These are phyloP conservation scores for Thripadectes ignobilis DNA, from an alignment of 2,797 vertebrate genomes.

Conservation along the genomic window DNA sequence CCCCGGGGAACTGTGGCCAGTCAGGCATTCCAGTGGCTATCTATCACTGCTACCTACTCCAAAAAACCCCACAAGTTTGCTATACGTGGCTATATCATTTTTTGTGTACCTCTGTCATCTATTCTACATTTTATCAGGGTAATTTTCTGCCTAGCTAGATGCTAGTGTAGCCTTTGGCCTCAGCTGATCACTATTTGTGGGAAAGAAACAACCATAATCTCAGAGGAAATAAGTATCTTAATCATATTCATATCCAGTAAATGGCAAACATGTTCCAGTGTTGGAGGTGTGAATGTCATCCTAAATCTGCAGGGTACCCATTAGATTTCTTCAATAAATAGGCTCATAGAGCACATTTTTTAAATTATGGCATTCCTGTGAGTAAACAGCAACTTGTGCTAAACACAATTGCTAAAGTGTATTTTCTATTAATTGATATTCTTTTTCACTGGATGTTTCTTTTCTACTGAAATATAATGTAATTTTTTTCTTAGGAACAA, in stretches of 20 bases:
- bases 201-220: neutral
- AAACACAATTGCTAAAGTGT: neutral
- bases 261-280: neutral
- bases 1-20: neutral
- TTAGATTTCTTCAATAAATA: neutral
- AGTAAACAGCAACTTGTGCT: neutral
- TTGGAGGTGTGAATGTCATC: neutral
- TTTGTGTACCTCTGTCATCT: neutral
- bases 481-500: neutral
- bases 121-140: neutral
- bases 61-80: neutral
- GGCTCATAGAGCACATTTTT: neutral
- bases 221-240: neutral
- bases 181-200: neutral
- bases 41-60: neutral
- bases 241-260: neutral
- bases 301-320: neutral
- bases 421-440: neutral
- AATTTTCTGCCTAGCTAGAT: neutral
- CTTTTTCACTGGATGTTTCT: neutral
- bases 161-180: slow-evolving; percentile 11
- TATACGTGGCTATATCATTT: neutral
- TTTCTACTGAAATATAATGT: neutral
- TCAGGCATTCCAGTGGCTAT: slow-evolving; percentile 23
- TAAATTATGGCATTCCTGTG: neutral